These are phyloP conservation scores for Pluvianellus socialis DNA, from an alignment of 2,113 vertebrate species.

Conservation along the genomic window DNA sequence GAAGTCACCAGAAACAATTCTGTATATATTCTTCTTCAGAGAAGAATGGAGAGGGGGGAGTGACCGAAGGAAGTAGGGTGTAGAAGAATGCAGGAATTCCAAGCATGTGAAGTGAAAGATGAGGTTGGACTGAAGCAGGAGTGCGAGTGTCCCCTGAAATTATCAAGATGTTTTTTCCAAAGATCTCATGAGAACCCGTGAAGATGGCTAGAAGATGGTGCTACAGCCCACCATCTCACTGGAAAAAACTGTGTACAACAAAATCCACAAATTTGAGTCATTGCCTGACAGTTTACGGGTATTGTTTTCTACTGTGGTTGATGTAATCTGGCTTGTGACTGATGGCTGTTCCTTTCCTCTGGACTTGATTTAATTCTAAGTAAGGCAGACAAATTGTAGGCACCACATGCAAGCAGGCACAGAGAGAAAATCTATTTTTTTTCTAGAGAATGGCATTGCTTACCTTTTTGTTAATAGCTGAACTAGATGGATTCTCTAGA, in stretches of 20 bases:
- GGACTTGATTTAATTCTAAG: constrained; percentile 20
- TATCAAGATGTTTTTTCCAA: not conserved
- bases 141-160: not conserved
- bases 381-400: constrained; percentile 2
- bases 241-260: not conserved
- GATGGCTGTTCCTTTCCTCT: not conserved
- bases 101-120: not conserved
- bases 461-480: not conserved
- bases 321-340: not conserved
- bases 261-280: not conserved
- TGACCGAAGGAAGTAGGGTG: not conserved
- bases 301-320: not conserved
- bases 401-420: not conserved
- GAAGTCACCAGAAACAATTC: not conserved
- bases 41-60: fast-evolving
- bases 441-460: not conserved
- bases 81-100: not conserved
- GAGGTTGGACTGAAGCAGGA: not conserved
- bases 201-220: not conserved
- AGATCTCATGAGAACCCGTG: not conserved
- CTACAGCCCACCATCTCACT: not conserved
- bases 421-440: not conserved
- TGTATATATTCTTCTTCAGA: not conserved
- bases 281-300: not conserved
- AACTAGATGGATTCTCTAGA: not conserved